A percentile compares a stretch with the other conserved stretches of the same genome.
phyloP scores from a whole-genome alignment of 2,888 invertebrate species.

The Phasia obesa region DNA sequence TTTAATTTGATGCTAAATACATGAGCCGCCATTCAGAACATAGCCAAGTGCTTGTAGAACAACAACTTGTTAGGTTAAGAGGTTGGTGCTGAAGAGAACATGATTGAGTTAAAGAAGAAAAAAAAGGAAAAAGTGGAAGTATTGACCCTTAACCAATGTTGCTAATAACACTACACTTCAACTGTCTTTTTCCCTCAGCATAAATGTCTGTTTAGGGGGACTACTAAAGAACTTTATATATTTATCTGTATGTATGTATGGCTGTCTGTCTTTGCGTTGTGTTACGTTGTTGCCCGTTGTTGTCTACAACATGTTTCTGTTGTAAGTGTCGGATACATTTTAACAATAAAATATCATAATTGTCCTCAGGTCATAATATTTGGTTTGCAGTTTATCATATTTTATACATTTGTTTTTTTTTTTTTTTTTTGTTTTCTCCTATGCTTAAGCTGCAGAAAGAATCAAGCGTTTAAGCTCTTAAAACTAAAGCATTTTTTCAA shows the following conservation, averaged over 20 bases:
- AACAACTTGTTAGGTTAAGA: neutral
- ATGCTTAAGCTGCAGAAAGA: neutral
- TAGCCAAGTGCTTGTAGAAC: conserved; percentile 1
- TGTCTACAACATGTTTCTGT: conserved; percentile 52
- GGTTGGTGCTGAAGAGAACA: neutral
- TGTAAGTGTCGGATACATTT: conserved; percentile 79
- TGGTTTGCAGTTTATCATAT: conserved; percentile 74
- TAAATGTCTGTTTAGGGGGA: conserved; percentile 62
- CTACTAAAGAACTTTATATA: conserved; percentile 41
- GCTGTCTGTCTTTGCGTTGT: conserved; percentile 25
- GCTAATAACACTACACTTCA: conserved; percentile 68
- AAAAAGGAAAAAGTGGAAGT: conserved; percentile 1
- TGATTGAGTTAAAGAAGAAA: neutral
- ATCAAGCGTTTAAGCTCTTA: conserved; percentile 45
- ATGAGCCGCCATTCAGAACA: conserved; percentile 12
- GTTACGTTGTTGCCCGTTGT: conserved; percentile 27
- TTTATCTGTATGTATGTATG: conserved; percentile 43
- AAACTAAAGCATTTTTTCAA: conserved; percentile 50
- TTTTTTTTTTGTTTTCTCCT: conserved; percentile 2
- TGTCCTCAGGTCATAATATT: conserved; percentile 82
- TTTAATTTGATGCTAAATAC: conserved; percentile 64
- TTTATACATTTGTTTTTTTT: conserved; percentile 8
- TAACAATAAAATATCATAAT: conserved; percentile 82
- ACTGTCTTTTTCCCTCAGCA: conserved; percentile 62
- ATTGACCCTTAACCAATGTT: conserved; percentile 64